Percentiles rank a stretch among this genome's conserved stretches.
These are phyloP conservation scores for Agapornis canus DNA, from an alignment of 2,797 vertebrate genomes.

Conservation along the genomic window DNA sequence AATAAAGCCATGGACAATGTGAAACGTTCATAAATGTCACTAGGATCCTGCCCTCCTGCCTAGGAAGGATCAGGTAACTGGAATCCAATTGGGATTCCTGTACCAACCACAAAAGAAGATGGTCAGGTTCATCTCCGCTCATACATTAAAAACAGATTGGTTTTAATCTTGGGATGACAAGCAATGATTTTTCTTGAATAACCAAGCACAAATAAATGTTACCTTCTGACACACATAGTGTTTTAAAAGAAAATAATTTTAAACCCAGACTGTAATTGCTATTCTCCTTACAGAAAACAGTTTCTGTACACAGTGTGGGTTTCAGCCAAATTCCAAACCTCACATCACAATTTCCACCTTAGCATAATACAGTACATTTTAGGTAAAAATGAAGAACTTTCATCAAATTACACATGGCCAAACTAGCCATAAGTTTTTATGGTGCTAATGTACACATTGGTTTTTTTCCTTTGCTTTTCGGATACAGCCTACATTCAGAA, in stretches of 20 bases:
- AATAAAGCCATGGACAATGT: neutral
- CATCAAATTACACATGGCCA: neutral
- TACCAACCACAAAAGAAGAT: neutral
- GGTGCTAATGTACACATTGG: neutral
- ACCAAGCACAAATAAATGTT: neutral
- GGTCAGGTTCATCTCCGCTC: neutral
- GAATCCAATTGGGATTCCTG: neutral
- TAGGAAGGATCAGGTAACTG: neutral
- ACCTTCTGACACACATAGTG: neutral
- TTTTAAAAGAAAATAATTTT: neutral
- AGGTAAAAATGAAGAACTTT: neutral
- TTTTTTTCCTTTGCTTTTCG: neutral
- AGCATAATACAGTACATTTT: neutral
- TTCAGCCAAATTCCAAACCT: conserved; percentile 19
- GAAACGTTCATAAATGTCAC: neutral
- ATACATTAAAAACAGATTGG: neutral
- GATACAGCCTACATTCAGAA: conserved; percentile 79
- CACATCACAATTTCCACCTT: neutral
- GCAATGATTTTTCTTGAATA: neutral
- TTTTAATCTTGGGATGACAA: neutral
- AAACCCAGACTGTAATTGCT: neutral
- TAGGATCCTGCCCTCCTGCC: neutral
- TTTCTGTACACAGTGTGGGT: neutral
- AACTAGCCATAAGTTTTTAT: neutral
- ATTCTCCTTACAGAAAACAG: neutral